Evolutionary conservation across 2,888 invertebrate species (phyloP), one percentile per base, ranked within the genome.

Genomic region (Stenoptilia bipunctidactyla): DNA sequence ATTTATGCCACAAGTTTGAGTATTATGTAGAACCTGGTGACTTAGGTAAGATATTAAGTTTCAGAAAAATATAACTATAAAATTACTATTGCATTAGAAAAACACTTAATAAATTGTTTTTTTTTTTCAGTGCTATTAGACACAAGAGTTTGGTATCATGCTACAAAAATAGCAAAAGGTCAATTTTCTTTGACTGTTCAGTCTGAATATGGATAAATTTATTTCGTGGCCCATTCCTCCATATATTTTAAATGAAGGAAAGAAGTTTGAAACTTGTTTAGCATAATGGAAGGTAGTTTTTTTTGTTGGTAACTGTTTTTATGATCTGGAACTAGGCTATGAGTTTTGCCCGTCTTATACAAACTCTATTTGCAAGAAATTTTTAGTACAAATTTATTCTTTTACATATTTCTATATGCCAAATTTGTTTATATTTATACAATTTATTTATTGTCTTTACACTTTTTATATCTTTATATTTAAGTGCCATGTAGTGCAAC

Each of bases 131-230:
- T 96, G 44, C 84, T 96, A 43, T 82, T 96, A 39, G 96, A 97
- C 61, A 96, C 96, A 0, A 89, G 96, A 52, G 87, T 93, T 45
- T 97, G 96, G 96, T 96, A 96, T 66, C 96, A 96, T 67, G 89
- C 92, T 39, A 96, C 96, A 27, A 89, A 86, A 50, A 92, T 96
- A 42, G 88, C 91, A 36, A 90, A 91, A 48, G 91, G 92, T 4
- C 89, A 92, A 58, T 90, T 96, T 55, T 94, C 95, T 50, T 83
- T 96, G 34, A 94, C 95, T 10, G 89, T 96, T 43, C 95, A 96
- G 53, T 96, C 96, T 0, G 96, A 96, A 68, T 96, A 96, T 75
- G 96, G 96, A 53, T 92, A 84, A 76, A 42, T 14, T 37, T 42
- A 41, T 25, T 8, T 5, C 13, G 15, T 37, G 20, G 2, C 4